Evolutionary conservation across 2,113 vertebrate species (phyloP).

Genomic region (Campylomormyrus numenius): DNA sequence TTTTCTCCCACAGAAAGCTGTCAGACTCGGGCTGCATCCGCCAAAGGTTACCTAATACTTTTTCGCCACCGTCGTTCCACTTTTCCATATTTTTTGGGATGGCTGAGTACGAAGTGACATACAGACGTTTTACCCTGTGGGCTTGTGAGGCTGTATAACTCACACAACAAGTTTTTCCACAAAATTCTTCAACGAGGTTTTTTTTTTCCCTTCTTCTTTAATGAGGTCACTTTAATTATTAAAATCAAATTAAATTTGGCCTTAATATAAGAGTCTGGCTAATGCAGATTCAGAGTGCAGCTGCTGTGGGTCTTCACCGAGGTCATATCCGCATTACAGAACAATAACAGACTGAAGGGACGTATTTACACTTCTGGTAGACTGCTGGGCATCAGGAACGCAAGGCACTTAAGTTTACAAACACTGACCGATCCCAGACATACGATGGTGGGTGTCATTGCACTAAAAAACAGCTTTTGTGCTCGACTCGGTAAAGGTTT

Average conservation of each 20-base stretch:
- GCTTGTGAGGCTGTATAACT: conserved; percentile 53
- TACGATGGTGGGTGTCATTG: conserved; percentile 17
- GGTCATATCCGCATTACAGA: conserved; percentile 40
- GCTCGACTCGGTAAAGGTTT: conserved; percentile 33
- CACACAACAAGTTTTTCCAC: conserved; percentile 50
- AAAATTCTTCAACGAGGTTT: conserved; percentile 53
- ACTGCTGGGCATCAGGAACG: background rate
- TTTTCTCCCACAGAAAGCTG: background rate
- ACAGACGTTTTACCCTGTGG: conserved; percentile 41
- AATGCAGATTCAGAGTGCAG: conserved; percentile 62
- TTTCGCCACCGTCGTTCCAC: conserved; percentile 33
- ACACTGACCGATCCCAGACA: background rate
- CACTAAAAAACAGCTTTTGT: conserved; percentile 34
- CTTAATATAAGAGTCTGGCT: conserved; percentile 57
- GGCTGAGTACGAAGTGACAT: conserved; percentile 49
- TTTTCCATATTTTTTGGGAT: conserved; percentile 35
- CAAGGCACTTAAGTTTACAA: background rate
- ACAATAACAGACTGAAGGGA: background rate
- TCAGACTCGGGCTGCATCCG: conserved; percentile 28
- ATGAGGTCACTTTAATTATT: conserved; percentile 54
- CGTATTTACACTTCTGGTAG: background rate
- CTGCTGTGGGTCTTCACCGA: conserved; percentile 53
- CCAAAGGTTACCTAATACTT: conserved; percentile 39
- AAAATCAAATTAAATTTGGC: conserved; percentile 68
- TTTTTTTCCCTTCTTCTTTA: background rate